Conservation (phyloP, 2,113 vertebrate species). For the Pimephales promelas region DNA sequence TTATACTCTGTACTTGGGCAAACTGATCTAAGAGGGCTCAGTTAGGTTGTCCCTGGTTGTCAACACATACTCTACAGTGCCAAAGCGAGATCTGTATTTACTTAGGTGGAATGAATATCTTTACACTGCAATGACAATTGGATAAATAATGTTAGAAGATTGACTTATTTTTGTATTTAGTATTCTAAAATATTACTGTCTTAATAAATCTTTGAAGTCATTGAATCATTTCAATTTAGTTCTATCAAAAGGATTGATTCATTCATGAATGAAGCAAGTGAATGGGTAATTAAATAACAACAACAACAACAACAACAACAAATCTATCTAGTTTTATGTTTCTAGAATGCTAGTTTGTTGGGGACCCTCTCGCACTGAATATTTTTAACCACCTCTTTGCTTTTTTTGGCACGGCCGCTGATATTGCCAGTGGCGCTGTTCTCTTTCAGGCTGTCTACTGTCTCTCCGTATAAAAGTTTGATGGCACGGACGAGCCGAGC, state of each 20-base stretch:
- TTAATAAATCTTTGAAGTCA: not conserved
- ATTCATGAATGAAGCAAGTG: not conserved
- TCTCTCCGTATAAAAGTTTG: slow-evolving; percentile 94
- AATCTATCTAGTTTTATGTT: not conserved
- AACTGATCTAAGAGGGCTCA: not conserved
- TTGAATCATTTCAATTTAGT: not conserved
- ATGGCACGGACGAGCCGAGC: slow-evolving; percentile 94
- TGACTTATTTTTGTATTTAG: too few relatives aligned
- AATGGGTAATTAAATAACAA: not conserved
- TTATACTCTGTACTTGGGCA: not conserved
- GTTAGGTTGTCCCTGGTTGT: not conserved
- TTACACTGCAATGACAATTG: too few relatives aligned
- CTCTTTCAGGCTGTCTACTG: slow-evolving; percentile 88
- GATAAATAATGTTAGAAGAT: too few relatives aligned
- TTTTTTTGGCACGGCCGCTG: slow-evolving; percentile 85
- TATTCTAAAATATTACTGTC: too few relatives aligned
- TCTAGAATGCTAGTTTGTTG: not conserved
- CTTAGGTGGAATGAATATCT: too few relatives aligned
- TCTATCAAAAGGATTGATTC: not conserved
- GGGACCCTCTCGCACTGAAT: not conserved
- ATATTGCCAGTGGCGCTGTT: slow-evolving; percentile 71
- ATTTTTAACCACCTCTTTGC: slow-evolving; percentile 82
- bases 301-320: not conserved
- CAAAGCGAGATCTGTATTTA: too few relatives aligned
- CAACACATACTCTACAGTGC: not conserved